Conservation (phyloP, 2,797 vertebrate species). For the Sebastes taczanowskii region DNA sequence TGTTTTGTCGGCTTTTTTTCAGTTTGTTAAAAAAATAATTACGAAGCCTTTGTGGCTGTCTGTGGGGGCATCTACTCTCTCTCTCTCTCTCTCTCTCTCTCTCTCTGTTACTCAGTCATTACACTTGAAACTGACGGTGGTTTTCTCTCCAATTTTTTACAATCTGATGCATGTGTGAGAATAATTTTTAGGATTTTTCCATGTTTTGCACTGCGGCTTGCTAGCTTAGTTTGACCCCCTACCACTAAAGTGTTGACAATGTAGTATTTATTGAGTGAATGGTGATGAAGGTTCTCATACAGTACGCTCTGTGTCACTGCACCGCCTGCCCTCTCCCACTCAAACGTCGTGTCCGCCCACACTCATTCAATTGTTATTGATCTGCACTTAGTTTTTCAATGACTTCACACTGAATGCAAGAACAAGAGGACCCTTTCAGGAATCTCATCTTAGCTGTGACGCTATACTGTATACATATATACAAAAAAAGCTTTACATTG, state of each 20-base stretch:
- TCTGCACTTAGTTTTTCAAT: conserved; percentile 53
- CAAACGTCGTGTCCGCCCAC: neutral
- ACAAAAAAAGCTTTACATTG: neutral
- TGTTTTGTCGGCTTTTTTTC: conserved; percentile 56
- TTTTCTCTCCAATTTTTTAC: conserved; percentile 4
- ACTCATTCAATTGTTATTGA: conserved; percentile 74
- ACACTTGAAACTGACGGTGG: conserved; percentile 22
- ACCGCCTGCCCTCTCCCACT: conserved; percentile 38
- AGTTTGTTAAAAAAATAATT: conserved; percentile 66
- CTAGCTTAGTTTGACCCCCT: conserved; percentile 13
- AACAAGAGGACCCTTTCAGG: neutral
- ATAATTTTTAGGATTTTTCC: neutral
- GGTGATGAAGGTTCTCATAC: conserved; percentile 56
- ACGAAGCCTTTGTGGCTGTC: conserved; percentile 43
- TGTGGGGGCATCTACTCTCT: neutral
- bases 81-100: neutral
- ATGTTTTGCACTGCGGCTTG: neutral
- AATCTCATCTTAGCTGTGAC: neutral
- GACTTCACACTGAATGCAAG: conserved; percentile 26
- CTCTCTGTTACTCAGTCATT: conserved; percentile 27
- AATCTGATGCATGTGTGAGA: neutral
- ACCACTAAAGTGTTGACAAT: conserved; percentile 30
- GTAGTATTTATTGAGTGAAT: conserved; percentile 49
- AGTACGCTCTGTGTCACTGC: conserved; percentile 5
- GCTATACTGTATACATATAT: neutral